Percentiles rank a stretch among this genome's conserved stretches.
phyloP scores from a whole-genome alignment of 1,140 invertebrate species.

The Penaeus indicus region DNA sequence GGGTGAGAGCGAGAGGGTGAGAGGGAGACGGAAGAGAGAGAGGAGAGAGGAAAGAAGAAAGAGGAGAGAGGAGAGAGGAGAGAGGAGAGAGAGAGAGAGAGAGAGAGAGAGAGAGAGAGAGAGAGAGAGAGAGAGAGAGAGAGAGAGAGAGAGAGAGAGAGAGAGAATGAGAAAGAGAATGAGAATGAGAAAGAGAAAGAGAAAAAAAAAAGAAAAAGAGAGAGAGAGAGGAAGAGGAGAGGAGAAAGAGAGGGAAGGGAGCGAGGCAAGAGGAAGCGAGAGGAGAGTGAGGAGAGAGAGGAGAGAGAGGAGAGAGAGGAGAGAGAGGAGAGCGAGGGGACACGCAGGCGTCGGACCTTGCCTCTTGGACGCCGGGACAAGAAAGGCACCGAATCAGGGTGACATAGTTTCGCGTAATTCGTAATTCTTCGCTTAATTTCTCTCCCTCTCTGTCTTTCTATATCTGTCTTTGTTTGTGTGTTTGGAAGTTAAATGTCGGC shows the following conservation, averaged over 20 bases:
- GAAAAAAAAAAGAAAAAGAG: neutral
- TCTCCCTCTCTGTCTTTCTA: no score
- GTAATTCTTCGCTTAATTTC: no score
- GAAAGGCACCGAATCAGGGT: no score
- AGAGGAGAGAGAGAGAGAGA: neutral
- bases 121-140: neutral
- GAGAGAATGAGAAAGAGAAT: neutral
- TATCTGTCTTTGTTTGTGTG: no score
- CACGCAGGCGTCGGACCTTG: no score
- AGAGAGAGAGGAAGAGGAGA: neutral
- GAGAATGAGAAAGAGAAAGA: neutral
- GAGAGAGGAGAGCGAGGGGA: neutral
- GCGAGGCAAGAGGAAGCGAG: neutral
- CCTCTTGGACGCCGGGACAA: no score
- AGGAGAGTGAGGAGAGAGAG: neutral
- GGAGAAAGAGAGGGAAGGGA: neutral
- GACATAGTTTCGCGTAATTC: no score
- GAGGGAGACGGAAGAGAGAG: neutral
- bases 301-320: neutral
- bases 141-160: neutral
- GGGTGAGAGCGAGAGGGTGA: neutral
- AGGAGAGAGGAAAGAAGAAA: neutral
- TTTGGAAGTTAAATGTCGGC: no score
- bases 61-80: neutral
- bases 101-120: neutral